Evolutionary conservation across 2,888 invertebrate genomes (phyloP), one percentile per base, ranked within the genome.

Genomic region (Tortricodes alternella): DNA sequence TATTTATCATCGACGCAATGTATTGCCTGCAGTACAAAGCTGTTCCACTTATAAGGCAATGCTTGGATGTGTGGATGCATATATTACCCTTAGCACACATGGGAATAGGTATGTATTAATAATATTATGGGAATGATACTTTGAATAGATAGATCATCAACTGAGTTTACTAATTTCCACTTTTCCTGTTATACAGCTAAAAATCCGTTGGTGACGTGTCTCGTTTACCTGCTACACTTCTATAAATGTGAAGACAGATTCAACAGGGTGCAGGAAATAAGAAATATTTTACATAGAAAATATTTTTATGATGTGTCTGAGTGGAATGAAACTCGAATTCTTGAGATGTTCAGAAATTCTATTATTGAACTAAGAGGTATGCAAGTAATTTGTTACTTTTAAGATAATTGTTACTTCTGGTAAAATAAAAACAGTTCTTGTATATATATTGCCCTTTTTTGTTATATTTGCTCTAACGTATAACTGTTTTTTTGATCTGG

Each of bases 1-100:
- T 80, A 3, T 91, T 91, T 53, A 74, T 91, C 51, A 61, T 91
- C 38, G 87, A 90, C 65, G 88, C 89, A 2, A 83, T 91, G 85
- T 91, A 91, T 62, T 89, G 89, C 58, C 73, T 89, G 21, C 79
- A 83, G 44, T 89, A 70, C 58, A 90, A 85, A 68, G 76, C 87
- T 1, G 69, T 87, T 9, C 71, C 80, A 5, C 66, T 91, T 2
- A 76, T 91, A 16, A 85, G 78, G 56, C 80, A 85, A 53, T 88
- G 89, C 58, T 61, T 91, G 18, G 83, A 87, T 41, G 84, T 88
- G 8, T 88, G 87, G 83, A 80, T 80, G 71, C 78, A 80, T 43
- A 66, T 89, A 21, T 68, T 91, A 55, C 91, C 91, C 2, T 65
- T 84, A 52, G 80, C 83, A 29, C 83, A 85, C 61, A 74, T 80